Percentiles rank a stretch among this genome's conserved stretches.
These are phyloP conservation scores for Buathra laborator DNA, from an alignment of 2,888 invertebrate species.

Conservation along the genomic window DNA sequence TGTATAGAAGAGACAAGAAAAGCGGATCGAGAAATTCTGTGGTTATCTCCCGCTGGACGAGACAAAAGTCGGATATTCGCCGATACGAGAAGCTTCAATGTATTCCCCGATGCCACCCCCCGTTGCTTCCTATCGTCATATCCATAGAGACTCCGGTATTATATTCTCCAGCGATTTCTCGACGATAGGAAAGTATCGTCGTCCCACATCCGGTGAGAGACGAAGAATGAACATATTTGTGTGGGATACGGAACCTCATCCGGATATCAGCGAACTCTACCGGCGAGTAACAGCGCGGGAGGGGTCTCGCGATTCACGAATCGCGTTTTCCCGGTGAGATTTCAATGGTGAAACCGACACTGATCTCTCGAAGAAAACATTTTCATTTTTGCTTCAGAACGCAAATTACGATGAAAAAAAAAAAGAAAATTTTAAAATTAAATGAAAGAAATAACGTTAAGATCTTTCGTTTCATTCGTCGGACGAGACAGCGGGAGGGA, in stretches of 20 bases:
- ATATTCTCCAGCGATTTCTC: constrained; percentile 20
- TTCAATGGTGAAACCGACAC: constrained; percentile 3
- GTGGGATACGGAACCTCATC: background rate
- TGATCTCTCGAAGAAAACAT: constrained; percentile 21
- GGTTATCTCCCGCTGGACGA: constrained; percentile 25
- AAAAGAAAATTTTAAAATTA: background rate
- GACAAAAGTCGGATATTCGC: constrained; percentile 50
- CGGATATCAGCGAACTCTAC: background rate
- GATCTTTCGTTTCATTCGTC: constrained; percentile 63
- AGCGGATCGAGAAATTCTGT: constrained; percentile 35
- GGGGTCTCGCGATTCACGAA: background rate
- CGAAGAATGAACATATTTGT: constrained; percentile 6
- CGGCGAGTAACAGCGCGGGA: background rate
- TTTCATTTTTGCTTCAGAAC: constrained; percentile 47
- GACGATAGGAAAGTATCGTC: constrained; percentile 19
- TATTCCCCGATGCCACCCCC: background rate
- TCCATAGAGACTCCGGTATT: background rate
- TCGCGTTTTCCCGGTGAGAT: background rate
- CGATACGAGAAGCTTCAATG: constrained; percentile 31
- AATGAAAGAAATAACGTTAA: constrained; percentile 6
- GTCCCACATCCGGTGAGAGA: background rate
- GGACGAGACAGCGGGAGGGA: constrained; percentile 24
- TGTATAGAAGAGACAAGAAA: constrained; percentile 26
- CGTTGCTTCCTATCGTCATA: background rate
- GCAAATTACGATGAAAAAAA: constrained; percentile 17